Percentiles rank a stretch among this genome's conserved stretches.
These are phyloP conservation scores for Brachionus koreanus DNA, from an alignment of 1,140 invertebrate genomes.

Conservation along the genomic window DNA sequence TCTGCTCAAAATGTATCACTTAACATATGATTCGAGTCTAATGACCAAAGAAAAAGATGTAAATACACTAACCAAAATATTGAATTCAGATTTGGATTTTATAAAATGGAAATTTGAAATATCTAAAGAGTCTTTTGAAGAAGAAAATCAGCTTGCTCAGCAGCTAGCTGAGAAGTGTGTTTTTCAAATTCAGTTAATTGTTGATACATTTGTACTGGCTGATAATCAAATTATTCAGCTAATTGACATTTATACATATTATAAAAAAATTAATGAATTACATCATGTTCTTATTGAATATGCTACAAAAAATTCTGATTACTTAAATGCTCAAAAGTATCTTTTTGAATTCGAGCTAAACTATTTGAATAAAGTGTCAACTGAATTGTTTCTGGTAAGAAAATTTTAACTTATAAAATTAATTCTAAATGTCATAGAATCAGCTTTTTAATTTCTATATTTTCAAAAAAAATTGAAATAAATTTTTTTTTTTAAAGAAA, in stretches of 20 bases:
- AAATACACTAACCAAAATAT: background rate
- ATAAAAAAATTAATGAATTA: constrained; percentile 2
- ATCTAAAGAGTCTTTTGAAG: background rate
- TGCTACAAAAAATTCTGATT: background rate
- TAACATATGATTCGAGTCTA: constrained; percentile 16
- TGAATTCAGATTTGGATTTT: constrained; percentile 29
- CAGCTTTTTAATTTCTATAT: background rate
- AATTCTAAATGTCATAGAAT: too few species aligned
- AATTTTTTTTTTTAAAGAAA: background rate
- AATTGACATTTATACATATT: constrained; percentile 26
- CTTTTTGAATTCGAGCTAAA: constrained; percentile 36
- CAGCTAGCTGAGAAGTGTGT: constrained; percentile 22
- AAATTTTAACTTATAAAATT: too few species aligned
- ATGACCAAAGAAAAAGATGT: constrained; percentile 2
- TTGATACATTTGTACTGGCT: background rate
- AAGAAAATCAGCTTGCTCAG: background rate
- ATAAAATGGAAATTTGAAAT: constrained; percentile 35
- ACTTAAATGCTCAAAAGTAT: constrained; percentile 38
- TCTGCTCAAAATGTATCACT: constrained; percentile 11
- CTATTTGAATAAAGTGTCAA: background rate
- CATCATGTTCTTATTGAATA: background rate
- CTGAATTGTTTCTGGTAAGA: constrained; percentile 32
- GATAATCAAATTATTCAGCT: constrained; percentile 30
- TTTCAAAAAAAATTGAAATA: background rate
- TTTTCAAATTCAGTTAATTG: constrained; percentile 35